Evolutionary conservation across 2,888 invertebrate species (phyloP), one percentile per base, ranked within the genome.

Genomic region (Acleris literana): DNA sequence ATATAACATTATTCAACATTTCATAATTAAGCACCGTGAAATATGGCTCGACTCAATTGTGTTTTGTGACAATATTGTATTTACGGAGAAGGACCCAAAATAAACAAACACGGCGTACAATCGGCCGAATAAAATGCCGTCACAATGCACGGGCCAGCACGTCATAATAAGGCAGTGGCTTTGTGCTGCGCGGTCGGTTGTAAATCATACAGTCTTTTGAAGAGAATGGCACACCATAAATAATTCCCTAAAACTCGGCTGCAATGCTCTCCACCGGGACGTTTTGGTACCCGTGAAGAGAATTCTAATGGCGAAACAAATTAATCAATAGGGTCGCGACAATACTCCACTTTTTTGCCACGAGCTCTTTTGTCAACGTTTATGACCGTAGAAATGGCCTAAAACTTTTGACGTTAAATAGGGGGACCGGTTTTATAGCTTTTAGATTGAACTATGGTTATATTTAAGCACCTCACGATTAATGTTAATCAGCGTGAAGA

Each of bases 191-290:
- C 51, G 62, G 57, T 52, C 46, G 83, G 87, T 80, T 86, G 90
- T 92, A 92, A 92, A 92, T 92, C 90, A 92, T 90, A 86, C 82
- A 87, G 86, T 88, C 87, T 85, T 90, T 90, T 88, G 86, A 87
- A 86, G 81, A 84, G 88, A 92, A 92, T 90, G 87, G 88, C 86
- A 85, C 75, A 83, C 85, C 88, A 90, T 92, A 92, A 92, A 92
- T 92, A 87, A 90, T 84, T 84, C 71, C 80, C 84, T 83, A 72
- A 89, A 90, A 87, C 85, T 86, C 85, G 82, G 83, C 82, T 84
- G 82, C 78, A 80, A 81, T 82, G 79, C 78, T 84, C 82, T 85
- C 81, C 83, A 83, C 75, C 72, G 83, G 83, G 84, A 85, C 84
- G 80, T 75, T 87, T 84, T 82, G 82, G 81, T 81, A 76, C 75